These are phyloP conservation scores for Drosophila nigrodunni DNA, from an alignment of 1,140 invertebrate genomes.

Conservation along the genomic window DNA sequence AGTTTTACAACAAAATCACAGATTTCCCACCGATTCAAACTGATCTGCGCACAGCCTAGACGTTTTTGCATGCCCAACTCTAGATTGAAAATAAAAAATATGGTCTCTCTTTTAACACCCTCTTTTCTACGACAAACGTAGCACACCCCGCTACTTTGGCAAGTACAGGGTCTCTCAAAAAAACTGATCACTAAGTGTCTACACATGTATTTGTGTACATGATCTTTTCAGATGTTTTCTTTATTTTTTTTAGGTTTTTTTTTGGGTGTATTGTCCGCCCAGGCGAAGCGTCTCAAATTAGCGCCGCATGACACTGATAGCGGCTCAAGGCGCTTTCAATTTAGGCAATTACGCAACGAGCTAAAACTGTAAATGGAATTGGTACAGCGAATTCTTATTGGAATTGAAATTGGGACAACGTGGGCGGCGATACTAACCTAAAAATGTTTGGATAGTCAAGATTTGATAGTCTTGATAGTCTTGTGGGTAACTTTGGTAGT, in stretches of 20 bases:
- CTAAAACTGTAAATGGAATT: constrained; percentile 34
- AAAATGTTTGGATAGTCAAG: neutral
- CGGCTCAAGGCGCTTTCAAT: constrained; percentile 80
- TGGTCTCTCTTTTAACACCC: too few relatives aligned
- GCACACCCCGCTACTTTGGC: too few relatives aligned
- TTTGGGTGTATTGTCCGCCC: constrained; percentile 34
- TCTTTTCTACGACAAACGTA: too few relatives aligned
- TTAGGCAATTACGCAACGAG: constrained; percentile 73
- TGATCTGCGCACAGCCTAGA: too few relatives aligned
- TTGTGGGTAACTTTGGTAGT: neutral
- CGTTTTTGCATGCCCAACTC: too few relatives aligned
- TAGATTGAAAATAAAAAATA: too few relatives aligned
- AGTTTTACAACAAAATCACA: too few relatives aligned
- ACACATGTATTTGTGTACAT: neutral
- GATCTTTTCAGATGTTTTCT: constrained; percentile 8
- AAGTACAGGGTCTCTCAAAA: too few relatives aligned
- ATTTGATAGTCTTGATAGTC: neutral
- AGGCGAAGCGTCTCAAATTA: constrained; percentile 56
- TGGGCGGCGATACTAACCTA: constrained; percentile 32
- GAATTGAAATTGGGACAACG: constrained; percentile 34
- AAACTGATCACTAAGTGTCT: neutral
- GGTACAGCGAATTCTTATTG: constrained; percentile 11
- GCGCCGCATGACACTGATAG: constrained; percentile 74
- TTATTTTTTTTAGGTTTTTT: constrained; percentile 5
- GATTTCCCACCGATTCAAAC: too few relatives aligned